Evolutionary conservation across 2,797 vertebrate species (phyloP).

Genomic region (Bradypodion ventrale): DNA sequence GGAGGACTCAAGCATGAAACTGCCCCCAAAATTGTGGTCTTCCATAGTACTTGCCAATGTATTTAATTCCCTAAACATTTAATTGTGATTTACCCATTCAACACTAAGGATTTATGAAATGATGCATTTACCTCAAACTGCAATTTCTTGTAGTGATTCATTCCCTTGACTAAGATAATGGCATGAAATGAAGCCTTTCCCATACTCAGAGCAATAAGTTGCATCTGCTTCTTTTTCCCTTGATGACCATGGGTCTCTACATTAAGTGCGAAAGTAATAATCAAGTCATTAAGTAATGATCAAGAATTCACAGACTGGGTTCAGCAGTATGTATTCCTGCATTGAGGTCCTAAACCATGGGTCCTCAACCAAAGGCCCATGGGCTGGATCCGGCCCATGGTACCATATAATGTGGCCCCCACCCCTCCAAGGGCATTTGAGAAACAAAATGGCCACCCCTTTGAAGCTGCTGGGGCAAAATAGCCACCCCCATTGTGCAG

Average conservation of each 20-base stretch:
- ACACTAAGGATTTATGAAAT: neutral
- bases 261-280: conserved; percentile 28
- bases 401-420: too few relatives aligned
- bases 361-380: too few relatives aligned
- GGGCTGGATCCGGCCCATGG: too few relatives aligned
- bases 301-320: conserved; percentile 1
- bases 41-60: neutral
- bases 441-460: too few relatives aligned
- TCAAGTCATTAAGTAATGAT: rapidly evolving
- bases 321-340: neutral
- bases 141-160: neutral
- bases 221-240: conserved; percentile 3
- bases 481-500: too few relatives aligned
- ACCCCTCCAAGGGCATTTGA: too few relatives aligned
- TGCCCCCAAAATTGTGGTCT: neutral
- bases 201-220: neutral
- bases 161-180: neutral
- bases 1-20: neutral
- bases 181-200: neutral
- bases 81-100: neutral
- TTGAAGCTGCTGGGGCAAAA: too few relatives aligned
- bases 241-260: rapidly evolving
- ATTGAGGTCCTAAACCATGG: neutral
- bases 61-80: neutral
- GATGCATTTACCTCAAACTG: neutral